Evolutionary conservation across 2,888 invertebrate genomes (phyloP).

Genomic region (Agrochola circellaris): DNA sequence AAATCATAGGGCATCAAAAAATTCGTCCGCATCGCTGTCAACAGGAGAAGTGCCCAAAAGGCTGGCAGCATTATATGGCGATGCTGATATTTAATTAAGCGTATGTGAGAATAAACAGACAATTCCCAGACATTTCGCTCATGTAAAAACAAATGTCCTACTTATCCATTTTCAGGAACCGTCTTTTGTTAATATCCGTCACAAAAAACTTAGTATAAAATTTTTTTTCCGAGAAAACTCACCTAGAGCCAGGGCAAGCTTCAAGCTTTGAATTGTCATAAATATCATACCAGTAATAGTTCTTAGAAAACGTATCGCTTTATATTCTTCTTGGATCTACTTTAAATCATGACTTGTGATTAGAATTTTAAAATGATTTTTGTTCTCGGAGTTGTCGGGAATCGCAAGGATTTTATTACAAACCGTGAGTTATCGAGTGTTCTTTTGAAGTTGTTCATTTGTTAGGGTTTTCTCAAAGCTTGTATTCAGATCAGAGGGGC

Average conservation of each 20-base stretch:
- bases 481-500: background rate
- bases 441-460: background rate
- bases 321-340: background rate
- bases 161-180: background rate
- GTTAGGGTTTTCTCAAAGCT: background rate
- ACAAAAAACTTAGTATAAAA: background rate
- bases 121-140: too few relatives aligned
- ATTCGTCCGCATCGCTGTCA: too few relatives aligned
- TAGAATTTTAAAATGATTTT: constrained; percentile 5
- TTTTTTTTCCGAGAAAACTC: background rate
- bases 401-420: background rate
- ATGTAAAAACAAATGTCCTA: too few relatives aligned
- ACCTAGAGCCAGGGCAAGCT: background rate
- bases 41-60: too few relatives aligned
- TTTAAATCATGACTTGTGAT: background rate
- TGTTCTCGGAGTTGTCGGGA: background rate
- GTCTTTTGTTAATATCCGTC: background rate
- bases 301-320: constrained; percentile 5
- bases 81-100: too few relatives aligned
- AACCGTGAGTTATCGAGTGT: background rate
- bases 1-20: too few relatives aligned
- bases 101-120: too few relatives aligned
- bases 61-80: too few relatives aligned
- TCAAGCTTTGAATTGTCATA: background rate
- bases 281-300: constrained; percentile 4